These are phyloP conservation scores for Karalla daura DNA, from an alignment of 2,797 vertebrate species.

Conservation along the genomic window DNA sequence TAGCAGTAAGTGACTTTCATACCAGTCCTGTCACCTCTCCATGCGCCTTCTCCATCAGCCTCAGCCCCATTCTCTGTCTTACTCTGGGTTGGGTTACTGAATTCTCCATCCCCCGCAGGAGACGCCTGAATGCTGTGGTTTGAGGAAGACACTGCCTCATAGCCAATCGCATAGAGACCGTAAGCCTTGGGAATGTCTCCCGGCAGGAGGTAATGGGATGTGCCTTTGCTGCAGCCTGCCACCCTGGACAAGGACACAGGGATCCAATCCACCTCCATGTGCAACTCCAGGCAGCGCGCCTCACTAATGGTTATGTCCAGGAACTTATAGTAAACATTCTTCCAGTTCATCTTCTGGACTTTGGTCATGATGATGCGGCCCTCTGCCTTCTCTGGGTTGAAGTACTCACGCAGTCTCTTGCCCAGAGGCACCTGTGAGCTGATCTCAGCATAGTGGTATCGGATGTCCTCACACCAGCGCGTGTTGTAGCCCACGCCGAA, in stretches of 20 bases:
- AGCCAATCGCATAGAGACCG: conserved; percentile 94
- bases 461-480: conserved; percentile 96
- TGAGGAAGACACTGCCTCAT: conserved; percentile 75
- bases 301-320: conserved; percentile 98
- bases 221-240: conserved; percentile 86
- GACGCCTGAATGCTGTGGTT: conserved; percentile 17
- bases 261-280: conserved; percentile 98
- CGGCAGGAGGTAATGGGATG: conserved; percentile 93
- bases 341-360: conserved; percentile 99
- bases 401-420: conserved; percentile 96
- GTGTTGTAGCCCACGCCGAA: conserved; percentile 98
- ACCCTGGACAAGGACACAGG: conserved; percentile 91
- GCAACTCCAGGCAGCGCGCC: conserved; percentile 94
- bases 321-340: conserved; percentile 98
- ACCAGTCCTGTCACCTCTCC: conserved; percentile 61
- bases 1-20: conserved; percentile 93
- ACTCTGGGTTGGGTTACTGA: conserved; percentile 52
- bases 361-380: conserved; percentile 95
- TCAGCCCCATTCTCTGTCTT: conserved; percentile 54
- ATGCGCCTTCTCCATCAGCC: conserved; percentile 41
- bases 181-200: conserved; percentile 96
- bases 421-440: conserved; percentile 97
- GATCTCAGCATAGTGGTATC: conserved; percentile 97
- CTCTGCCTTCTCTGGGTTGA: conserved; percentile 97
- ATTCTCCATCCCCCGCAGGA: conserved; percentile 23